A percentile compares a stretch with the other conserved stretches of the same genome.
Conservation (phyloP, 1,140 invertebrate species). For the Drosophila bifasciata region DNA sequence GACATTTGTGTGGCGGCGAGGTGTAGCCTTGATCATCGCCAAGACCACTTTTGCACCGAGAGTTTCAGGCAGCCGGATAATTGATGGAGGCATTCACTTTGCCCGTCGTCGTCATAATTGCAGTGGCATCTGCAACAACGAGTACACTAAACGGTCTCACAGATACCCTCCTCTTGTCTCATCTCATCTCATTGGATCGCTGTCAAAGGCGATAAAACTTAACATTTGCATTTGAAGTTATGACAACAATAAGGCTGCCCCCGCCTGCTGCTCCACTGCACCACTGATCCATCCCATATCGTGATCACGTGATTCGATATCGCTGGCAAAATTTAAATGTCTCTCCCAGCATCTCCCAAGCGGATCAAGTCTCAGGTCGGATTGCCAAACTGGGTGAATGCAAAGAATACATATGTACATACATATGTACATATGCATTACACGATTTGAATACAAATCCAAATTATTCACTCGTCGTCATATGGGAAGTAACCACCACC, state of each 20-base stretch:
- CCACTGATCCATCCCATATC: constrained; percentile 14
- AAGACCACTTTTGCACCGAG: constrained; percentile 60
- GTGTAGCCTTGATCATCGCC: constrained; percentile 67
- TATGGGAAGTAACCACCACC: constrained; percentile 7
- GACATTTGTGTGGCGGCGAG: constrained; percentile 59
- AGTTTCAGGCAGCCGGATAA: constrained; percentile 37
- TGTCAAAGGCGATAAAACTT: constrained; percentile 37
- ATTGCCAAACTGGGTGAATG: constrained; percentile 1
- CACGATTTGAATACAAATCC: background rate
- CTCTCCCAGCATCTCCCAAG: constrained; percentile 1
- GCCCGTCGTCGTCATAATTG: constrained; percentile 50
- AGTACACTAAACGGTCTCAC: constrained; percentile 33
- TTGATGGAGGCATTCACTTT: constrained; percentile 68
- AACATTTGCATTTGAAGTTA: constrained; percentile 38
- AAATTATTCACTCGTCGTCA: constrained; percentile 1
- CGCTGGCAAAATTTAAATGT: constrained; percentile 16
- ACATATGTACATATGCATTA: too few relatives aligned
- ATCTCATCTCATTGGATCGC: constrained; percentile 17
- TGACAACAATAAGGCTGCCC: constrained; percentile 36
- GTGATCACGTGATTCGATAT: constrained; percentile 26
- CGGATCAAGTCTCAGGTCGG: background rate
- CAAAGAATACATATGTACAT: background rate
- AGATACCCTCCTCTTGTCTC: background rate
- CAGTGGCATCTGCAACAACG: constrained; percentile 45
- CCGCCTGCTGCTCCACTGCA: too few relatives aligned